These are phyloP conservation scores for Microctenopoma steveboyesi DNA, from an alignment of 2,797 vertebrate genomes.

Conservation along the genomic window DNA sequence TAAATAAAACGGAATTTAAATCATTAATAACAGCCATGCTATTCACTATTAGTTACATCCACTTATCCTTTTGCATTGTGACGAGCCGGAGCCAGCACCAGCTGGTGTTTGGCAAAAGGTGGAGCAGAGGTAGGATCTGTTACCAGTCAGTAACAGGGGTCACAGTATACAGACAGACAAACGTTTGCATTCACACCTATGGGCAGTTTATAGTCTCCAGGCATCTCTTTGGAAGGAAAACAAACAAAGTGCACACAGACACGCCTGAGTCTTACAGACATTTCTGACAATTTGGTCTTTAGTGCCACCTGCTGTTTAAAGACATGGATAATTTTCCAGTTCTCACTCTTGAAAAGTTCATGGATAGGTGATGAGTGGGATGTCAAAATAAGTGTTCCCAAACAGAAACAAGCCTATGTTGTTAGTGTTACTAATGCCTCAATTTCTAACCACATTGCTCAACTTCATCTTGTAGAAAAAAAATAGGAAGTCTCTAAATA, in stretches of 20 bases:
- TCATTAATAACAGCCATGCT: no score
- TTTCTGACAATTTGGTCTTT: constrained; percentile 37
- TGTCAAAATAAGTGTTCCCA: background rate
- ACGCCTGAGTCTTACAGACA: background rate
- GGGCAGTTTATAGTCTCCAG: background rate
- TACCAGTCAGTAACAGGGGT: no score
- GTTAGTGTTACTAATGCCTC: background rate
- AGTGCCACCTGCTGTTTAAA: constrained; percentile 65
- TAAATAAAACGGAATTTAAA: background rate
- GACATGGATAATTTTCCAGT: background rate
- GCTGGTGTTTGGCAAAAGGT: no score
- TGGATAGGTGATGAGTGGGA: background rate
- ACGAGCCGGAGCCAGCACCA: no score
- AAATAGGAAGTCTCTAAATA: constrained; percentile 35
- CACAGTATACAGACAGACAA: background rate
- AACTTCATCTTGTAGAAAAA: constrained; percentile 4
- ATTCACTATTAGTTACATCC: background rate
- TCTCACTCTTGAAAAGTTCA: background rate
- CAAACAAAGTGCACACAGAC: background rate
- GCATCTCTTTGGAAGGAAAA: background rate
- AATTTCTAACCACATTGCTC: constrained; percentile 8
- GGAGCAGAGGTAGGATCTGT: no score
- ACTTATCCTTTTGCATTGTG: background rate
- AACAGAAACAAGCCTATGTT: background rate
- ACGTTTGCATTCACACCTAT: background rate